These are phyloP conservation scores for Diachrysia chrysitis DNA, from an alignment of 2,888 invertebrate species.

Conservation along the genomic window DNA sequence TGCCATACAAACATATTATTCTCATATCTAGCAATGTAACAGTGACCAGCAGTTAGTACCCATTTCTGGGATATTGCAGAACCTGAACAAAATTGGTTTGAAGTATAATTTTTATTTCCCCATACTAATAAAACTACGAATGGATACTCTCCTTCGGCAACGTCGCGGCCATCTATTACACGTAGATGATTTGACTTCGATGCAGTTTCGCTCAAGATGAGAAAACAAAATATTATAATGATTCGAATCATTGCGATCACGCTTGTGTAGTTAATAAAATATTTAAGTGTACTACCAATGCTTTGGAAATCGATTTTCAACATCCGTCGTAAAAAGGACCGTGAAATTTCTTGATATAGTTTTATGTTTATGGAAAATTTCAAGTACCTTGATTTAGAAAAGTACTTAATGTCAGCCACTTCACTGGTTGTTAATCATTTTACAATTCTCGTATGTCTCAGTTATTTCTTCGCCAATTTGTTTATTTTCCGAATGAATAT, in stretches of 20 bases:
- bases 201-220: neutral
- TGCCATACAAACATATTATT: too few relatives aligned
- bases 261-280: neutral
- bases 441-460: too few relatives aligned
- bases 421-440: too few relatives aligned
- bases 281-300: neutral
- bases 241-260: neutral
- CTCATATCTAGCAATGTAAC: too few relatives aligned
- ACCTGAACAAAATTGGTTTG: neutral
- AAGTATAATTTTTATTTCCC: too few relatives aligned
- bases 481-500: too few relatives aligned
- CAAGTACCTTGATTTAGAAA: neutral
- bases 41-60: too few relatives aligned
- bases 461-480: too few relatives aligned
- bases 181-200: neutral
- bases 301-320: neutral
- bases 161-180: neutral
- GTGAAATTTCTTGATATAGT: neutral
- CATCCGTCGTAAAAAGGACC: neutral
- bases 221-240: neutral
- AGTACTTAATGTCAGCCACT: too few relatives aligned
- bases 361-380: neutral
- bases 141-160: neutral
- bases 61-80: too few relatives aligned
- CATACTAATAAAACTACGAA: conserved; percentile 1